Base-by-base conservation (phyloP, 2,888 invertebrate genomes). In the Hylaea fasciaria region DNA sequence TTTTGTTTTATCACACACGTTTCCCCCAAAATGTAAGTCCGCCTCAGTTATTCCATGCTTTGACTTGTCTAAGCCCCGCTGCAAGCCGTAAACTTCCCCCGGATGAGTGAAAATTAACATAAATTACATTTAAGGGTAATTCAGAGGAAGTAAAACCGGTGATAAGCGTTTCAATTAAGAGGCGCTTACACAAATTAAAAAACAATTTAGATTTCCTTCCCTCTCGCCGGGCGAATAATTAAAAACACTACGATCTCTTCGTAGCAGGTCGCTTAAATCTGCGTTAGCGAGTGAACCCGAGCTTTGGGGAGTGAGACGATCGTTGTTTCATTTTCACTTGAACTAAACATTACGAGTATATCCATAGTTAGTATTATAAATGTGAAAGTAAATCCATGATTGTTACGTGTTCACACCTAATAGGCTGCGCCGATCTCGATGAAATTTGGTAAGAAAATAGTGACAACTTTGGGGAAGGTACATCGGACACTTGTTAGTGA, bases 101-200 rank as follows among this genome's bases (percentile, higher is more conserved):
- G 56, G 66, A 68, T 68, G 64, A 68, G 63, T 66, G 70, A 70
- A 68, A 68, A 70, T 69, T 68, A 62, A 66, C 68, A 68, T 70
- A 66, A 75, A 70, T 69, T 66, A 65, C 67, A 52, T 63, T 62
- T 58, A 60, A 52, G 57, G 62, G 57, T 64, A 66, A 68, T 66
- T 64, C 69, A 54, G 65, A 67, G 66, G 68, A 71, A 72, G 64
- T 63, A 68, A 66, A 65, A 53, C 59, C 64, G 71, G 66, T 68
- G 74, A 72, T 70, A 72, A 71, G 67, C 69, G 64, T 69, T 72
- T 75, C 70, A 72, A 74, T 77, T 73, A 69, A 72, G 64, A 70
- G 57, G 69, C 61, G 70, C 67, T 71, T 67, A 69, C 73, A 63
- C 71, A 66, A 69, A 70, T 69, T 72, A 70, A 72, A 74, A 71